Evolutionary conservation across 2,113 vertebrate genomes (phyloP).

Genomic region (Todiramphus chloris): DNA sequence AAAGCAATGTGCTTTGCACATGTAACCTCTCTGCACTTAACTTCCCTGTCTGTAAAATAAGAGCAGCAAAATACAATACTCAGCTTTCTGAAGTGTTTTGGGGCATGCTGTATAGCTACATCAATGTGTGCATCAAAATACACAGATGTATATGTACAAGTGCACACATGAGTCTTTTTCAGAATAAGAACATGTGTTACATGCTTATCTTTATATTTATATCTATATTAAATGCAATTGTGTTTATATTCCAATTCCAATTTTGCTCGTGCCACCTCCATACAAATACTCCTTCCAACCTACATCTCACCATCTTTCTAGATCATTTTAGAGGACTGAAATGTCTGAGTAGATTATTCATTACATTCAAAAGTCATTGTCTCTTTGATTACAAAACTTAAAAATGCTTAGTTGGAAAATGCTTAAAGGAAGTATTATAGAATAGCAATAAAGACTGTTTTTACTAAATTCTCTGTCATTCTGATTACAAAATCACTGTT

Average conservation of each 20-base stretch:
- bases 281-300: not conserved
- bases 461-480: slow-evolving; percentile 6
- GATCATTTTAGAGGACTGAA: not conserved
- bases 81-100: not conserved
- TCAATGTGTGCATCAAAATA: not conserved
- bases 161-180: not conserved
- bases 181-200: not conserved
- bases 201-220: not conserved
- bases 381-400: not conserved
- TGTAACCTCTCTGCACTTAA: slow-evolving; percentile 47
- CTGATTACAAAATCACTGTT: not conserved
- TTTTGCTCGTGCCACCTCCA: not conserved
- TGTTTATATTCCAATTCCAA: not conserved
- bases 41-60: not conserved
- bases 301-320: not conserved
- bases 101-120: not conserved
- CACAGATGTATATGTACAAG: not conserved
- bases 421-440: not conserved
- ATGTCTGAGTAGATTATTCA: not conserved
- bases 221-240: not conserved
- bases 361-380: slow-evolving; percentile 14
- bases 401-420: slow-evolving; percentile 1
- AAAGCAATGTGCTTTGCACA: slow-evolving; percentile 48
- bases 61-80: not conserved
- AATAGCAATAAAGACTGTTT: not conserved